Percentiles rank a stretch among this genome's conserved stretches.
These are phyloP conservation scores for Protophormia terraenovae DNA, from an alignment of 2,888 invertebrate species.

Conservation along the genomic window DNA sequence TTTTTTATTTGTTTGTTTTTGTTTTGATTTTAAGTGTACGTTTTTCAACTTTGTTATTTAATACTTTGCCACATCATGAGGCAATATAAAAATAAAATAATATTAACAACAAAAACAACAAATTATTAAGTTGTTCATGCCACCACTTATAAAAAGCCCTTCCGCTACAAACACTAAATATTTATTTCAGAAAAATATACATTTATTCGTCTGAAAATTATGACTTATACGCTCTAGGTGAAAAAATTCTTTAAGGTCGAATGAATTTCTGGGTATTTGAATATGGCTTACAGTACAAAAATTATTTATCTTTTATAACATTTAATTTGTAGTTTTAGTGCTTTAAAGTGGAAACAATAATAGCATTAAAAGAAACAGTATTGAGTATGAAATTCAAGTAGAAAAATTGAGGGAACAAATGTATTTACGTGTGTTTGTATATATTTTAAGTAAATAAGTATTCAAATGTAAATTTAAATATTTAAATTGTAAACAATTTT, in stretches of 20 bases:
- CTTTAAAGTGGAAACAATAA: not conserved
- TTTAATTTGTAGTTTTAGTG: not conserved
- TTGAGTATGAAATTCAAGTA: no score
- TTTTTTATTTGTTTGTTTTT: not conserved
- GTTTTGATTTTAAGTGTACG: not conserved
- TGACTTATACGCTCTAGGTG: not conserved
- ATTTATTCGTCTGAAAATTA: not conserved
- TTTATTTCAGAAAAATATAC: not conserved
- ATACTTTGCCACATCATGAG: not conserved
- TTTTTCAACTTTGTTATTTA: not conserved
- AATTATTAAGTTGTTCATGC: not conserved
- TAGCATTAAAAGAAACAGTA: not conserved
- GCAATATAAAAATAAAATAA: not conserved
- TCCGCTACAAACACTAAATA: not conserved
- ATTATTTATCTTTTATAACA: not conserved
- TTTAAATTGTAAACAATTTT: no score
- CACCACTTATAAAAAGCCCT: not conserved
- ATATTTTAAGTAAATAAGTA: no score
- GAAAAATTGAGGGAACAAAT: no score
- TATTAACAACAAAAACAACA: not conserved
- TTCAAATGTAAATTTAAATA: no score
- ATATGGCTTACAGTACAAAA: not conserved
- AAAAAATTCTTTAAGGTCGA: not conserved
- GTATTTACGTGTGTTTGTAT: no score
- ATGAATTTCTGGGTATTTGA: not conserved